These are phyloP conservation scores for Terrapene triunguis DNA, from an alignment of 2,113 vertebrate species.

Conservation along the genomic window DNA sequence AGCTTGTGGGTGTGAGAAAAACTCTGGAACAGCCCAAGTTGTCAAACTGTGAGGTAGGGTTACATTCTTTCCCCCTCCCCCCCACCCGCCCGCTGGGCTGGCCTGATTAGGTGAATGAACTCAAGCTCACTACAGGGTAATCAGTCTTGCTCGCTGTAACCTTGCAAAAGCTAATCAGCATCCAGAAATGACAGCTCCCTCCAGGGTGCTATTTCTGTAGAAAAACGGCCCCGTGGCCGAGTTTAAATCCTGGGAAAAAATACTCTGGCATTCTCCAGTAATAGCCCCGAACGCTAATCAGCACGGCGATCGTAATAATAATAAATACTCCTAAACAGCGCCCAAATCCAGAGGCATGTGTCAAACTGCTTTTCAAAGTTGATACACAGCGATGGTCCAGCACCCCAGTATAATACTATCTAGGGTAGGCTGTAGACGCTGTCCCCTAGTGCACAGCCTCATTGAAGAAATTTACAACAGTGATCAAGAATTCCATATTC, in stretches of 20 bases:
- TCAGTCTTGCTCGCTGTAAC: constrained; percentile 13
- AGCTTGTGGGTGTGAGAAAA: constrained; percentile 47
- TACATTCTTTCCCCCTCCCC: constrained; percentile 5
- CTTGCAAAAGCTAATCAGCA: constrained; percentile 61
- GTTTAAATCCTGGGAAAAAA: constrained; percentile 15
- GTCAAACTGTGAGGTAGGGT: constrained; percentile 54
- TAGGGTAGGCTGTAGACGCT: constrained; percentile 21
- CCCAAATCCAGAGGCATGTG: constrained; percentile 34
- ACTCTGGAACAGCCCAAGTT: constrained; percentile 41
- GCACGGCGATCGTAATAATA: not conserved
- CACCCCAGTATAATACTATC: constrained; percentile 9
- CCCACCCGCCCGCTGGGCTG: constrained; percentile 20
- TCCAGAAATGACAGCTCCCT: constrained; percentile 62
- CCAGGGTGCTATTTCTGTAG: constrained; percentile 26
- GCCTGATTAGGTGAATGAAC: constrained; percentile 54
- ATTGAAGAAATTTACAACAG: constrained; percentile 29
- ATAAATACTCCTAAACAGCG: not conserved
- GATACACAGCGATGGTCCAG: constrained; percentile 44
- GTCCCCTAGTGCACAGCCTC: not conserved
- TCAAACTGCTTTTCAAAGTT: not conserved
- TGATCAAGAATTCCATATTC: not conserved
- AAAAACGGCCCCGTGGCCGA: not conserved
- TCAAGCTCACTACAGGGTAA: constrained; percentile 44
- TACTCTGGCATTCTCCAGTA: constrained; percentile 2
- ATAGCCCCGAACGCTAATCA: not conserved